Base-by-base conservation (phyloP, 1,140 invertebrate species). In the Eurosta solidaginis region DNA sequence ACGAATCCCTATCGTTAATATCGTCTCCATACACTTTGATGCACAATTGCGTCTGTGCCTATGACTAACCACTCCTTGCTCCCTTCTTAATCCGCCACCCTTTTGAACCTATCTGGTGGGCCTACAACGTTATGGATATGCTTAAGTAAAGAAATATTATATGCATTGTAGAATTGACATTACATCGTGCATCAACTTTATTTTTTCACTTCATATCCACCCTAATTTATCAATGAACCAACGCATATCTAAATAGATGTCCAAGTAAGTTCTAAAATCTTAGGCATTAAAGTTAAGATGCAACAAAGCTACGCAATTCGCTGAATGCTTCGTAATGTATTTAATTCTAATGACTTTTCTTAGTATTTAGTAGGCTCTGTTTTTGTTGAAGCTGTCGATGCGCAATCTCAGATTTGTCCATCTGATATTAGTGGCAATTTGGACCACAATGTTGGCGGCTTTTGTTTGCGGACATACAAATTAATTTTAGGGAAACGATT, bases 381-480 rank as follows among this genome's bases (percentile, higher is more conserved):
- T 44, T 5, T 5, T 54, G 20, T 54, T 25, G 50, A 44, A 44
- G 5, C 4, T 2, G 1, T 59, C n/a, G 54, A 12, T 59, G 12
- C 3, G 7, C 22, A 9, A 7, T 52, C 22, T 27, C 27, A 25
- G 22, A 10, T 47, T 9, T 17, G 45, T 3, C 45, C 9, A 1
- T 14, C n/a, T 47, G n/a, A 47, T 17, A 9, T 25, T 52, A 25
- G 22, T 59, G 17, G 33, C 12, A 10, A 7, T 68, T 63, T 68
- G 36, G 59, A 33, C 33, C 33, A 68, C 33, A 68, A 68, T 36
- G 17, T 40, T 36, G 59, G 59, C 27, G 59, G 59, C 59, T 42
- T 68, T 68, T 68, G 59, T 68, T 68, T 68, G 33, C 36, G 59
- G 59, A 68, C 14, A 68, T 68, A 68, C 33, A 40, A 68, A 68